Evolutionary conservation across 35 echinoderm and acorn worm species (phyloP).

Genomic region (Anneissia japonica): DNA sequence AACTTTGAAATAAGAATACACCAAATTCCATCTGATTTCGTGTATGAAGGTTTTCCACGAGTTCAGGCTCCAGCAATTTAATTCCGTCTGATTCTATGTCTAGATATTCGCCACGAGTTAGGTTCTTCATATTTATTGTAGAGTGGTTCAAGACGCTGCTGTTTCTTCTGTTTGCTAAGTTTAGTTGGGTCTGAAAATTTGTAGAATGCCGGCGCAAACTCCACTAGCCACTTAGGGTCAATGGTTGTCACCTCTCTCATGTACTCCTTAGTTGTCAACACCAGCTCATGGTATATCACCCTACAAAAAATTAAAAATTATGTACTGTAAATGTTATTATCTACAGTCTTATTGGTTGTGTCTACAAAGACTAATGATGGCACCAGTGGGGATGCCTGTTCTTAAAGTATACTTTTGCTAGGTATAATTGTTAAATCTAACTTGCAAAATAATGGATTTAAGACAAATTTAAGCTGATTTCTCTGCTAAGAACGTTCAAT

Average conservation of each 20-base stretch:
- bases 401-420: neutral
- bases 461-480: too few species aligned
- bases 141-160: conserved; percentile 88
- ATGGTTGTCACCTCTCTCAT: conserved; percentile 93
- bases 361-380: neutral
- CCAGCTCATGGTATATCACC: conserved; percentile 98
- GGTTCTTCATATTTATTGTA: conserved; percentile 99
- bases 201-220: conserved; percentile 85
- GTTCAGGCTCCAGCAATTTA: neutral
- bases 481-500: too few species aligned
- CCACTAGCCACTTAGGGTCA: conserved; percentile 90
- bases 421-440: too few species aligned
- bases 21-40: too few species aligned
- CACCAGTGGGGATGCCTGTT: neutral
- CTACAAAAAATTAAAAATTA: conserved; percentile 21
- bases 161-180: conserved; percentile 98
- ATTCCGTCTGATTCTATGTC: conserved; percentile 87
- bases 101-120: conserved; percentile 93
- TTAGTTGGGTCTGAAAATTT: conserved; percentile 82
- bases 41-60: too few species aligned
- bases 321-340: too few species aligned
- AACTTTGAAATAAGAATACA: too few species aligned
- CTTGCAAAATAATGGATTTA: too few species aligned
- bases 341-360: neutral
- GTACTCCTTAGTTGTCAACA: conserved; percentile 97